phyloP scores from a whole-genome alignment of 2,888 invertebrate genomes.

The Spatulosminthurus flaviceps region DNA sequence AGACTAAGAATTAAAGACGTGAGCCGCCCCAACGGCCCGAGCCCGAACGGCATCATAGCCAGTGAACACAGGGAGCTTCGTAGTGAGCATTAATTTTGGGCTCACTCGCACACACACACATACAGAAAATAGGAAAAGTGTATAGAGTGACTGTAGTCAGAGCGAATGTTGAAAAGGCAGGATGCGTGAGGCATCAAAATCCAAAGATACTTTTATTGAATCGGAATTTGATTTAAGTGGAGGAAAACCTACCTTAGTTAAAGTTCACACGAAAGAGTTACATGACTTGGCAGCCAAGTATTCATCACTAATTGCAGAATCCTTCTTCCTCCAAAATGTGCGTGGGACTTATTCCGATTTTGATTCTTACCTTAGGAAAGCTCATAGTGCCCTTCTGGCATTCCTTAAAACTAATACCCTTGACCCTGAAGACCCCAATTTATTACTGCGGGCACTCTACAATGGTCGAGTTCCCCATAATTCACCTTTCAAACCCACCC shows the following conservation, averaged over 20 bases:
- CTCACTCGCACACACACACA: no score
- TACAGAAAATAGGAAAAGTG: neutral
- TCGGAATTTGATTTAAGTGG: neutral
- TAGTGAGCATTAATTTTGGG: no score
- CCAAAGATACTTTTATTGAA: conserved; percentile 1
- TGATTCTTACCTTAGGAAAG: conserved; percentile 43
- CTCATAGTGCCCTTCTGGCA: conserved; percentile 43
- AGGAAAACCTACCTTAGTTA: conserved; percentile 8
- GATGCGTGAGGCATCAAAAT: conserved; percentile 28
- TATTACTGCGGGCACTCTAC: conserved; percentile 39
- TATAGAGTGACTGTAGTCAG: neutral
- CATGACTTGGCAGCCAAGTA: conserved; percentile 27
- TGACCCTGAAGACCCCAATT: conserved; percentile 42
- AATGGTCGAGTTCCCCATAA: conserved; percentile 45
- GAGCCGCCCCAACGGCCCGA: no score
- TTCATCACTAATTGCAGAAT: conserved; percentile 29
- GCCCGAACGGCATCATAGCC: no score
- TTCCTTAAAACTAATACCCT: conserved; percentile 46
- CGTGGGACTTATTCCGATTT: conserved; percentile 33
- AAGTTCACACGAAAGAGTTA: conserved; percentile 14
- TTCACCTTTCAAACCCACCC: conserved; percentile 40
- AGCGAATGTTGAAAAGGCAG: neutral
- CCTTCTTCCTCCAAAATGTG: conserved; percentile 44
- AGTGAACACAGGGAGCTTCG: no score
- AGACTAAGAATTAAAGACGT: no score